Evolutionary conservation across 2,888 invertebrate species (phyloP).

Genomic region (Julus scanicus): DNA sequence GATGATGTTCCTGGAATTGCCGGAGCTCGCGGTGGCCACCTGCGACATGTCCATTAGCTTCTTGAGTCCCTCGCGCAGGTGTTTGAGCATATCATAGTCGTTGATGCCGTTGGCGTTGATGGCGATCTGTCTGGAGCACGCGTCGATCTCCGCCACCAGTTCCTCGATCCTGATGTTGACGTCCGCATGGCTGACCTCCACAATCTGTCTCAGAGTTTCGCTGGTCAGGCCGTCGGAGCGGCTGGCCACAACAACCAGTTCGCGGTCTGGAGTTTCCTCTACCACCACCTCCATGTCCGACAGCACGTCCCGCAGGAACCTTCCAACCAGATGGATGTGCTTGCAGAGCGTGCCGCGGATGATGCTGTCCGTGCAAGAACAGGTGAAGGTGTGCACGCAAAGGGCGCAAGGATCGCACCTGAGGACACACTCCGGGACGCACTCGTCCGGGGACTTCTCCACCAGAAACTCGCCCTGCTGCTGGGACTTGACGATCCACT

Average conservation of each 20-base stretch:
- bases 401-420: conserved; percentile 18
- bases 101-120: background rate
- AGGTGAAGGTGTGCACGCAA: conserved; percentile 51
- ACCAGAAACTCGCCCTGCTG: conserved; percentile 21
- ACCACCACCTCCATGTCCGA: background rate
- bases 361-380: conserved; percentile 48
- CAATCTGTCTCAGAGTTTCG: conserved; percentile 7
- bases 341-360: conserved; percentile 44
- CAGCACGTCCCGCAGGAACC: background rate
- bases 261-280: background rate
- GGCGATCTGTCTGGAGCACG: background rate
- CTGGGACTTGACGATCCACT: conserved; percentile 19
- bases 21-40: background rate
- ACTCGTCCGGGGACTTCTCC: background rate
- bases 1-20: background rate
- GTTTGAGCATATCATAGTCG: background rate
- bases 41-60: background rate
- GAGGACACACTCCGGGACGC: background rate
- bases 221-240: background rate
- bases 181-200: background rate
- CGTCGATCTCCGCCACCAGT: background rate
- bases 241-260: background rate
- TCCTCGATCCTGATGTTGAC: background rate
- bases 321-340: conserved; percentile 52
- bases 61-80: background rate